Evolutionary conservation across 2,113 vertebrate genomes (phyloP), one percentile per base, ranked within the genome.

Genomic region (Piprites chloris): DNA sequence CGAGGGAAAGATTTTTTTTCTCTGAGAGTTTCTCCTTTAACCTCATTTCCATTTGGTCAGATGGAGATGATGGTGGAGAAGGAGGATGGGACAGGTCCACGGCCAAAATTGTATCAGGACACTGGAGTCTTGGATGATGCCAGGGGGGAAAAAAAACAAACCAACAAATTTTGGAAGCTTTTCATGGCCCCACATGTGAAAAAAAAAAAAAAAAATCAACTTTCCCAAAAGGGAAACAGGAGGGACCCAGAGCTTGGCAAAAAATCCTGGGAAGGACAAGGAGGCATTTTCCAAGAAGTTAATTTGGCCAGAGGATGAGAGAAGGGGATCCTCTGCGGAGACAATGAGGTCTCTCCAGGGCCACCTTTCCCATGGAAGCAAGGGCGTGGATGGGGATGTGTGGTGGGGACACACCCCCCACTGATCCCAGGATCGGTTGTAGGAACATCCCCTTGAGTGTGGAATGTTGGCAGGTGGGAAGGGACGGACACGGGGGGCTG

Each of bases 351-450:
- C 21, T 42, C 27, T 63, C 42, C 9, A 5, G 39, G 66, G n/a
- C 8, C 14, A 19, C 13, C 18, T 26, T 80, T 87, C n/a, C 49
- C 42, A 67, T 32, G 33, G 35, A 76, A 47, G 22, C 13, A n/a
- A 39, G 17, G 28, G 28, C 11, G 32, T 11, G 28, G 15, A 17
- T 49, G 0, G 2, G 37, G 33, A 14, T 50, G 23, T 1, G 3
- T 50, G 18, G 9, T 72, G 28, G 33, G 80, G 20, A 30, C 20
- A 55, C 18, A 6, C 26, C 58, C 14, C 16, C n/a, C 14, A 1
- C 62, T 28, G 4, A 22, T n/a, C 37, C 37, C 9, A 20, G 19
- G 47, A 61, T 20, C 11, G 17, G 7, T 2, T 75, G 33, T 41
- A 52, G 24, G 58, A 52, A 46, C 74, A 24, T 61, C 9, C 30